phyloP scores from a whole-genome alignment of 1,140 invertebrate species.

The Drosophila neocordata region DNA sequence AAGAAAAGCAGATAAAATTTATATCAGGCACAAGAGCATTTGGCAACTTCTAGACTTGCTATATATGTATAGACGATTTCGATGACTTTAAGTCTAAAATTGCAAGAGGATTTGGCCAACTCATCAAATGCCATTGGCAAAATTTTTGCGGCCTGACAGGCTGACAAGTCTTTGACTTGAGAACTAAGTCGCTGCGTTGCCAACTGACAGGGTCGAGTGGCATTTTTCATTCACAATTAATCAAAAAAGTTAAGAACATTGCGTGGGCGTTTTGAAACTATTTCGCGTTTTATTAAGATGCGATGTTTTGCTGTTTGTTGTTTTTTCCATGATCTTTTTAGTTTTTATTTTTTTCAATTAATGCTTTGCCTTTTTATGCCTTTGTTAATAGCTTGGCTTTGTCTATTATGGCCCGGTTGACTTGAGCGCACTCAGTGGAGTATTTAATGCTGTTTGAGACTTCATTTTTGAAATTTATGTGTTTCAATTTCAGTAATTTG shows the following conservation, averaged over 20 bases:
- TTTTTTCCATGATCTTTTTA: constrained; percentile 23
- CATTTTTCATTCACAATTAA: constrained; percentile 55
- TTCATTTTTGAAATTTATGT: constrained; percentile 60
- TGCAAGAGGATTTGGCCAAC: constrained; percentile 13
- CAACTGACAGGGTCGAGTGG: constrained; percentile 32
- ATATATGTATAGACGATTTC: not conserved
- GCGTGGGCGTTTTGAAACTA: constrained; percentile 50
- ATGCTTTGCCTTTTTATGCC: constrained; percentile 24
- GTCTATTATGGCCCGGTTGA: constrained; percentile 43
- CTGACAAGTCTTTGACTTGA: constrained; percentile 40
- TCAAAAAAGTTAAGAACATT: constrained; percentile 42
- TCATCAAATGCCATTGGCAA: constrained; percentile 39
- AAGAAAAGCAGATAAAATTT: not conserved
- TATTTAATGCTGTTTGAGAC: constrained; percentile 42
- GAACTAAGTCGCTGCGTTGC: not conserved
- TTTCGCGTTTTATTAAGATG: constrained; percentile 53
- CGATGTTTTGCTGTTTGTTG: constrained; percentile 9
- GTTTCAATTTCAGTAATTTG: constrained; percentile 52
- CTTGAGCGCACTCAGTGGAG: constrained; percentile 53
- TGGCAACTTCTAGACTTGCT: not conserved
- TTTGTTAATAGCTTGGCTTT: constrained; percentile 46
- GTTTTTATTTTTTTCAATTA: constrained; percentile 47
- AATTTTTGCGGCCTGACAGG: constrained; percentile 46
- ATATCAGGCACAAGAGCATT: not conserved
- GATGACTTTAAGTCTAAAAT: not conserved